A percentile compares a stretch with the other conserved stretches of the same genome.
These are phyloP conservation scores for Poecilia gillii DNA, from an alignment of 2,797 vertebrate genomes.

Conservation along the genomic window DNA sequence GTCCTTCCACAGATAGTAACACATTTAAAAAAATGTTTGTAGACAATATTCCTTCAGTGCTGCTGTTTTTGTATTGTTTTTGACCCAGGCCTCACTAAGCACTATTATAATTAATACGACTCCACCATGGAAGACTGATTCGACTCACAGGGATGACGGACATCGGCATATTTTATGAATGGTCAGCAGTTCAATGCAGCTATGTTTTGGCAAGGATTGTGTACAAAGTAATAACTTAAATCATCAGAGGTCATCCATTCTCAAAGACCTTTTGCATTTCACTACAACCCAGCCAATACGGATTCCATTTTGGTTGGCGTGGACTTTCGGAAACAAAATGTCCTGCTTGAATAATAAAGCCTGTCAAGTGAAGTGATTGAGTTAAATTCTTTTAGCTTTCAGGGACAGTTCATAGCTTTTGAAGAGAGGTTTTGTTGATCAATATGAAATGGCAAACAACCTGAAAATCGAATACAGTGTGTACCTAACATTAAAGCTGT, in stretches of 20 bases:
- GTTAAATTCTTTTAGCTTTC: not conserved
- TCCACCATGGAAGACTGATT: not conserved
- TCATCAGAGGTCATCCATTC: not conserved
- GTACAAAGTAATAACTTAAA: not conserved
- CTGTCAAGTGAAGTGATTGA: not conserved
- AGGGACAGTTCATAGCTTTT: not conserved
- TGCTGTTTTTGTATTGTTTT: not conserved
- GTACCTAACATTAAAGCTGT: no score
- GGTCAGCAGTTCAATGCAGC: not conserved
- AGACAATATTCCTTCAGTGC: not conserved
- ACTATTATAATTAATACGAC: not conserved
- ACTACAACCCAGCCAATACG: not conserved
- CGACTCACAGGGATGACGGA: not conserved
- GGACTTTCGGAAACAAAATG: not conserved
- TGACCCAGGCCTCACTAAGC: not conserved
- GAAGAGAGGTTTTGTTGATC: not conserved
- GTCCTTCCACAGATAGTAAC: conserved; percentile 13
- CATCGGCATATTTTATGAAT: not conserved
- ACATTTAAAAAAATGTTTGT: conserved; percentile 6
- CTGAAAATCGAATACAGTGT: not conserved
- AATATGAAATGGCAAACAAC: not conserved
- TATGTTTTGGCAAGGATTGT: not conserved
- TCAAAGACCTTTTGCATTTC: not conserved
- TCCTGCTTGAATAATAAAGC: not conserved
- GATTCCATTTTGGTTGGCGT: not conserved